A percentile compares a stretch with the other conserved stretches of the same genome.
Evolutionary conservation across 1,140 invertebrate species (phyloP).

Genomic region (Lasioglossum baleicum): DNA sequence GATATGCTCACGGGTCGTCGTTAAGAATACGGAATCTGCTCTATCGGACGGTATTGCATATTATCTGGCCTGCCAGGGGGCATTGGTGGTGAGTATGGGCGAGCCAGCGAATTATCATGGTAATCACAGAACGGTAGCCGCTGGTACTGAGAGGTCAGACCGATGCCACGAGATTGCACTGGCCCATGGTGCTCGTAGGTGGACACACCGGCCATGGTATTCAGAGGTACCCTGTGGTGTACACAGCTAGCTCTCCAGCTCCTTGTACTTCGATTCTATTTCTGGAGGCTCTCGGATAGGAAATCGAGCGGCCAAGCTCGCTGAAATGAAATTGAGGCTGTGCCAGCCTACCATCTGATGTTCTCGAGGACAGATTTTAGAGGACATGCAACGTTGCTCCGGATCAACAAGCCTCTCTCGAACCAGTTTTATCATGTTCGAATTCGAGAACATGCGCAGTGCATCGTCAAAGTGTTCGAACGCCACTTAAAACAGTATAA

Average conservation of each 20-base stretch:
- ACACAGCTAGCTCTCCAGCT: background rate
- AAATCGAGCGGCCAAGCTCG: background rate
- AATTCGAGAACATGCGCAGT: no score
- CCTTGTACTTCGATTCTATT: constrained; percentile 16
- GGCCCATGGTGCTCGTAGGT: constrained; percentile 45
- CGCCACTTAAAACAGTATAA: no score
- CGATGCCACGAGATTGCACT: constrained; percentile 64
- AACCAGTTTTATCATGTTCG: no score
- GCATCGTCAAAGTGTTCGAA: no score
- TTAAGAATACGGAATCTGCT: constrained; percentile 56
- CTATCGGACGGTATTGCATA: constrained; percentile 55
- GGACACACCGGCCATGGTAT: constrained; percentile 49
- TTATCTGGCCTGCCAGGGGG: constrained; percentile 55
- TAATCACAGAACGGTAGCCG: constrained; percentile 68
- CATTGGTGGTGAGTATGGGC: constrained; percentile 51
- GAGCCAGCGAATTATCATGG: constrained; percentile 66
- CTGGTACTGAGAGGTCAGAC: constrained; percentile 63
- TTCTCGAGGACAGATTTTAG: no score
- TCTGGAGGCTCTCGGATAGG: background rate
- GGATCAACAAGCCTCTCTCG: no score
- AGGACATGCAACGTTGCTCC: no score
- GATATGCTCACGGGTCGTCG: constrained; percentile 44
- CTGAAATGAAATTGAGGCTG: no score
- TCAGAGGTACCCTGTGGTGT: constrained; percentile 41
- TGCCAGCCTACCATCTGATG: no score